Evolutionary conservation across 1,140 invertebrate genomes (phyloP).

Genomic region (Epicauta chinensis): DNA sequence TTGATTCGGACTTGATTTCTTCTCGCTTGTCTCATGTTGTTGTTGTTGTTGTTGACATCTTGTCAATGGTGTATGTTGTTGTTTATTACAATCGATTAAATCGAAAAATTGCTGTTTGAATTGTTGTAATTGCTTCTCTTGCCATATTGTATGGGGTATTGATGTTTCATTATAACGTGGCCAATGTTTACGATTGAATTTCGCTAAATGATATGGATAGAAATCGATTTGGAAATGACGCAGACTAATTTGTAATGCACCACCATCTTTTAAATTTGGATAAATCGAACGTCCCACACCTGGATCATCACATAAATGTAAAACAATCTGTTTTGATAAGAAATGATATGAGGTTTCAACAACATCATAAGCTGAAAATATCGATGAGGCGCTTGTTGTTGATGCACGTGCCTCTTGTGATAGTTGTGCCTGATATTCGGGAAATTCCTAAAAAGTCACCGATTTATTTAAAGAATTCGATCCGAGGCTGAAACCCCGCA

Average conservation of each 20-base stretch:
- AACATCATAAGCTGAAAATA: conserved; percentile 89
- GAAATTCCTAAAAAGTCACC: conserved; percentile 52
- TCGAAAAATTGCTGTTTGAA: conserved; percentile 63
- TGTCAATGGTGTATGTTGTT: conserved; percentile 52
- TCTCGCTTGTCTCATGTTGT: conserved; percentile 6
- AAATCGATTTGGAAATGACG: conserved; percentile 88
- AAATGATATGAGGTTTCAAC: conserved; percentile 97
- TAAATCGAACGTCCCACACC: conserved; percentile 74
- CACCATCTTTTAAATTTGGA: conserved; percentile 80
- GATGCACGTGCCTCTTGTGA: conserved; percentile 55
- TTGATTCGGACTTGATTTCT: conserved; percentile 19
- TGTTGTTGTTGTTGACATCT: conserved; percentile 46
- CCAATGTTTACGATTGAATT: conserved; percentile 74
- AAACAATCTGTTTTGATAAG: conserved; percentile 85
- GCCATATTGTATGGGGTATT: conserved; percentile 67
- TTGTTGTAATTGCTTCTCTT: conserved; percentile 59
- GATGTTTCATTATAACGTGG: conserved; percentile 60
- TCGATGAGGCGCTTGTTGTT: conserved; percentile 46
- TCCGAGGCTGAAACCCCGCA: too few relatives aligned
- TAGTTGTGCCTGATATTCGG: conserved; percentile 73
- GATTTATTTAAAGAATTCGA: too few relatives aligned
- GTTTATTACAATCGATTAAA: conserved; percentile 53
- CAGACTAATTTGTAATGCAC: conserved; percentile 89
- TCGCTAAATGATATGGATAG: conserved; percentile 93
- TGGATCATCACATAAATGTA: conserved; percentile 96